Base-by-base conservation (phyloP, 2,113 vertebrate species). In the Hoplias malabaricus region DNA sequence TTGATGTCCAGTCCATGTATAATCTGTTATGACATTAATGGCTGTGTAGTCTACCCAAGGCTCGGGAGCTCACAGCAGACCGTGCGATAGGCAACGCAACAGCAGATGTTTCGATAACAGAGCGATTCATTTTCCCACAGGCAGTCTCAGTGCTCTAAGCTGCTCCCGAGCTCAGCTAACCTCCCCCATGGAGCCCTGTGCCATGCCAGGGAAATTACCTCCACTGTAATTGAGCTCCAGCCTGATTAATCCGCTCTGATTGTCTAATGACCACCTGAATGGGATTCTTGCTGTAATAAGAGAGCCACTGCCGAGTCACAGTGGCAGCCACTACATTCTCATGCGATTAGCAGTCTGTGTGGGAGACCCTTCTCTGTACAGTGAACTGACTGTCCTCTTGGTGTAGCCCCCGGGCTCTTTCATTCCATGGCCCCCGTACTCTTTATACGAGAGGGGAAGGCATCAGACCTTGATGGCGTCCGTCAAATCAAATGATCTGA, bases 201-300 rank as follows among this genome's bases (percentile, higher is more conserved):
- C 77, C 34, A 75, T 82, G 71, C 77, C 81, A 77, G 62, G 84
- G 90, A 86, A 88, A 89, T 90, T 83, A 68, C 78, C 82, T 83
- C 65, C 33, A 29, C 73, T 36, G n/a, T 89, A 87, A 89, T 90
- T 89, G 88, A 91, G 90, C 90, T 88, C 86, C 75, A 62, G 79
- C 80, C 74, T 80, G 78, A 91, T 92, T 90, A 88, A 88, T 86
- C 83, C 87, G 79, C 89, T 89, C 88, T 89, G 87, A 91, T 89
- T 89, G 86, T 86, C 84, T 90, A 89, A 90, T 89, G 88, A 87
- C 82, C 82, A 80, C 82, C 88, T 88, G 87, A 91, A 89, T 89
- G 82, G 84, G 80, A 87, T 87, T 81, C 78, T 81, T 81, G 63
- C 67, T 74, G 82, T 86, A 89, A 87, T 86, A 85, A 80, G 83